A percentile compares a stretch with the other conserved stretches of the same genome.
Evolutionary conservation across 2,888 invertebrate species (phyloP).

Genomic region (Cephus pulcher): DNA sequence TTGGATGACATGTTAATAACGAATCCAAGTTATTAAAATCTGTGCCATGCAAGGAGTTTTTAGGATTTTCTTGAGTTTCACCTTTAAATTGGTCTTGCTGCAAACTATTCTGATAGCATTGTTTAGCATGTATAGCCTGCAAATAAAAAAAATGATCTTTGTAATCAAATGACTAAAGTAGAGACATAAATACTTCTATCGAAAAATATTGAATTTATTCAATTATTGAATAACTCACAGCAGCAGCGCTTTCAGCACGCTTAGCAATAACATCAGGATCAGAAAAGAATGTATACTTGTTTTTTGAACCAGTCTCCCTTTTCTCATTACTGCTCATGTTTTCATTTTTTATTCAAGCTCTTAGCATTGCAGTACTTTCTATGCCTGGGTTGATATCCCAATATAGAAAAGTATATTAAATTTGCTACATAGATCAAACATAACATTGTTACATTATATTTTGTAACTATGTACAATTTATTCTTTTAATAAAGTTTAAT

Average conservation of each 20-base stretch:
- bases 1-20: slow-evolving; percentile 46
- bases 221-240: slow-evolving; percentile 41
- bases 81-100: slow-evolving; percentile 33
- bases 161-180: not conserved
- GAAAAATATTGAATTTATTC: not conserved
- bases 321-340: slow-evolving; percentile 47
- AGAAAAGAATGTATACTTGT: slow-evolving; percentile 55
- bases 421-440: not conserved
- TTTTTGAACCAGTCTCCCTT: slow-evolving; percentile 41
- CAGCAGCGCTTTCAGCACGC: slow-evolving; percentile 44
- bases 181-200: slow-evolving; percentile 1
- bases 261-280: slow-evolving; percentile 50
- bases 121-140: slow-evolving; percentile 39
- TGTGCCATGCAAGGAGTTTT: slow-evolving; percentile 20
- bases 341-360: slow-evolving; percentile 23
- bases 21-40: slow-evolving; percentile 24
- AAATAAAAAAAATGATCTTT: slow-evolving; percentile 11
- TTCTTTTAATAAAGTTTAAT: not conserved
- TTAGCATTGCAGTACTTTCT: not conserved
- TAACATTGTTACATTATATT: not conserved
- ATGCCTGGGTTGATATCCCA: not conserved
- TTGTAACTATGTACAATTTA: not conserved
- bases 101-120: slow-evolving; percentile 30
- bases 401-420: not conserved
- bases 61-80: slow-evolving; percentile 27